Evolutionary conservation across 2,888 invertebrate genomes (phyloP), one percentile per base, ranked within the genome.

Genomic region (Cantharis nigra): DNA sequence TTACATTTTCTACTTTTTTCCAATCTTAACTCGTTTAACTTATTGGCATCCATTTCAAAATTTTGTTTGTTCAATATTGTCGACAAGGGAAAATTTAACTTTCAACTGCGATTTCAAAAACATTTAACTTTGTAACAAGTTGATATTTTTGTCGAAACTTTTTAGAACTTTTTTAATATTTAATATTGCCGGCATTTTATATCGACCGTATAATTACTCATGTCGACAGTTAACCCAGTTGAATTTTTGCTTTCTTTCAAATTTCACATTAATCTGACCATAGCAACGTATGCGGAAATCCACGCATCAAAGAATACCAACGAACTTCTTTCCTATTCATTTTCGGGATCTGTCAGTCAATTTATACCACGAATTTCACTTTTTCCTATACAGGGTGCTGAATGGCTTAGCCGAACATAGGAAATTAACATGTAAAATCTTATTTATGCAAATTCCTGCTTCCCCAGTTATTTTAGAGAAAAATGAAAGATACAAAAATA

Each of bases 31-130:
- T 67, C 75, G 33, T 67, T 65, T 64, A 63, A 23, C 14, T 74
- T 75, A 75, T 75, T 65, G 75, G 75, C 67, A 70, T 75, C 65
- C 71, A 64, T 63, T 67, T 75, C 70, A 71, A 74, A 75, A 75
- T 78, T 75, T 78, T 78, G 78, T 78, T 78, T 78, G 78, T 64
- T 74, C 78, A 64, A 72, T 78, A 75, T 75, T 72, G 74, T 71
- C 71, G 72, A 64, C 69, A 74, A 74, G 74, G 78, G 78, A 74
- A 70, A 76, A 72, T 72, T 75, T 65, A 69, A 77, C 74, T 78
- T 70, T 72, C 23, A 69, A 72, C 75, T 63, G 70, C 74, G 74
- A 71, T 77, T 69, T 74, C 63, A 74, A 69, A 74, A 69, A 70
- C 62, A 74, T 75, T 78, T 70, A 70, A 75, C 65, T 67, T 67